These are phyloP conservation scores for Rhabditophanes sp. DNA, from an alignment of 2,888 invertebrate genomes.

Conservation along the genomic window DNA sequence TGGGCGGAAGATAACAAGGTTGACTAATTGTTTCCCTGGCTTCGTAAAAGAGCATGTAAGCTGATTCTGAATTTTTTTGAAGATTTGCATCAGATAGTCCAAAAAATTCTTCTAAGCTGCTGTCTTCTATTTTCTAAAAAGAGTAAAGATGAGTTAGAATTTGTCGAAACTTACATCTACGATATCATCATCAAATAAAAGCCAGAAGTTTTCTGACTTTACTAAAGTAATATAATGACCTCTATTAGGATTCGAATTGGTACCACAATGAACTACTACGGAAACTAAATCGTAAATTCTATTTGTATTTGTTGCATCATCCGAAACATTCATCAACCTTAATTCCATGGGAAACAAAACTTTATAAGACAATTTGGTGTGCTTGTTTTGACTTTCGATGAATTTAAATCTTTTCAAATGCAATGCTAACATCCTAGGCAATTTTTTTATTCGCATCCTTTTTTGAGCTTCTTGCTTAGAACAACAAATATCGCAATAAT, in stretches of 20 bases:
- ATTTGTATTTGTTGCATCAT: constrained; percentile 94
- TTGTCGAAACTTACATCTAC: constrained; percentile 67
- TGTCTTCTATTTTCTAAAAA: constrained; percentile 88
- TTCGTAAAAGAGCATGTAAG: constrained; percentile 97
- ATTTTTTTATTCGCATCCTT: constrained; percentile 82
- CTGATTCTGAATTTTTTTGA: constrained; percentile 97
- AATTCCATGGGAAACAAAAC: constrained; percentile 96
- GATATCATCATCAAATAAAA: constrained; percentile 98
- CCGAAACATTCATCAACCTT: constrained; percentile 88
- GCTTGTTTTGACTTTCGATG: constrained; percentile 92
- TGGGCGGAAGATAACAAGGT: no score
- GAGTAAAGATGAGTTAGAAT: not conserved
- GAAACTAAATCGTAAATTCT: constrained; percentile 93
- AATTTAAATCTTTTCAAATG: constrained; percentile 68
- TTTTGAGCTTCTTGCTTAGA: constrained; percentile 81
- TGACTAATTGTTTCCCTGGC: no score
- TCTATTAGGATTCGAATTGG: constrained; percentile 93
- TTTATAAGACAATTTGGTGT: constrained; percentile 94
- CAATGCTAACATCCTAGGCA: constrained; percentile 87
- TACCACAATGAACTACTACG: constrained; percentile 97
- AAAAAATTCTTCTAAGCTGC: constrained; percentile 97
- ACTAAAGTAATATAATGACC: constrained; percentile 99
- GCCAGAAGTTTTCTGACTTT: constrained; percentile 96
- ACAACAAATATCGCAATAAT: constrained; percentile 96
- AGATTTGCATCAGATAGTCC: constrained; percentile 64